Evolutionary conservation across 1,140 invertebrate species (phyloP), one percentile per base, ranked within the genome.

Genomic region (Antheraea pernyi): DNA sequence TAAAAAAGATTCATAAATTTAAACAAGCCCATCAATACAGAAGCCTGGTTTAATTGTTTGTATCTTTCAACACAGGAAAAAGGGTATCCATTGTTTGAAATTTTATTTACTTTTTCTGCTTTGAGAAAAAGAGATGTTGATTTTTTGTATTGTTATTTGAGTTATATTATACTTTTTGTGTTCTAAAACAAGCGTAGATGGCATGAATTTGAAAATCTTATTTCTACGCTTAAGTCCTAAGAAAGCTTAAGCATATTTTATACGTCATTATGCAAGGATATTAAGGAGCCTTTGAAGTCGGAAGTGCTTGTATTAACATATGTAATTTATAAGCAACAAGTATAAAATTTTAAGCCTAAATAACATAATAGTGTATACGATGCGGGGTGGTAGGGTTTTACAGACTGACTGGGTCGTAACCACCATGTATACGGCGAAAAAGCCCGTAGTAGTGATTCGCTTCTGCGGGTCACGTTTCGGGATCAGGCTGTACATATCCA

Each of bases 251-350:
- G 39, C 3, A 3, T 0, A 42, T 42, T 10, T 13, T 53, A 16
- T 53, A 53, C 22, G 46, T 6, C 13, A 16, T 16, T 53, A 53
- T 53, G 16, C 0, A 13, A n/a, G 36, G 16, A 72, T 67, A 73
- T 74, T 73, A 78, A 74, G 71, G 68, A 30, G 64, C 64, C 48
- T 65, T 16, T 64, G 48, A 70, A 76, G 73, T 59, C 73, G 65
- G 73, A 72, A 67, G 66, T 42, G 66, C 72, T 53, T n/a, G 46
- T 16, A 2, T 53, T 53, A 53, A 16, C 46, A 42, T 42, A 42
- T 42, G 39, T 42, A 42, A 42, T 8, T 42, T 42, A 42, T 42
- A 42, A 7, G 2, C 39, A 42, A 42, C 7, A 42, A 2, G 39
- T 11, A 3, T 42, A 8, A 42, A n/a, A n/a, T n/a, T n/a, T n/a